Evolutionary conservation across 2,888 invertebrate genomes (phyloP), one percentile per base, ranked within the genome.

Genomic region (Cerceris rybyensis): DNA sequence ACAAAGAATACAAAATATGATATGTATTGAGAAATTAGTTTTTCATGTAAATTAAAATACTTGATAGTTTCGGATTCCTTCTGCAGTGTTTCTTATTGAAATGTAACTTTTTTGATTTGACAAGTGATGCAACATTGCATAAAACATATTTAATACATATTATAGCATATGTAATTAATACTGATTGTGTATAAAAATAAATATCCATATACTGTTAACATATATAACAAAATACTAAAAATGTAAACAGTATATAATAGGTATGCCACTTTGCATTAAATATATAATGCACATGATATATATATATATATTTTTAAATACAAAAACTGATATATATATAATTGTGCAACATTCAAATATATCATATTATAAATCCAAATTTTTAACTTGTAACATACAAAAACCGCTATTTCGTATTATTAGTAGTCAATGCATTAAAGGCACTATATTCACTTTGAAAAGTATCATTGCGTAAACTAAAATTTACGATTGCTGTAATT

Each of bases 151-250:
- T 28, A 28, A 46, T 46, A 52, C 50, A 13, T 50, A 57, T 61
- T 46, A 49, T 28, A 75, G 66, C 11, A 57, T 17, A 46, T 58
- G 41, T 7, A 66, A 43, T 55, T 28, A 67, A 46, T 11, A 61
- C 57, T 68, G 52, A 61, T 14, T 61, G 59, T 61, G 14, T 75
- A 63, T 8, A 55, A 58, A 76, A 76, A 70, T 75, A 70, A 70
- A 57, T 70, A 46, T 52, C 63, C 16, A 2, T 54, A n/a, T 2
- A 16, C 16, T 9, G 14, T n/a, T 7, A 54, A 6, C 39, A 17
- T 57, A 8, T 57, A 5, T 57, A 57, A 57, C 57, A 17, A 17
- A 46, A 57, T 57, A 57, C 57, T 57, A 7, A n/a, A 11, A 50
- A 50, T n/a, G 50, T 11, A 57, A 57, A 57, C 6, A 16, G 43